A percentile compares a stretch with the other conserved stretches of the same genome.
Evolutionary conservation across 2,797 vertebrate species (phyloP).

Genomic region (Mastacembelus armatus): DNA sequence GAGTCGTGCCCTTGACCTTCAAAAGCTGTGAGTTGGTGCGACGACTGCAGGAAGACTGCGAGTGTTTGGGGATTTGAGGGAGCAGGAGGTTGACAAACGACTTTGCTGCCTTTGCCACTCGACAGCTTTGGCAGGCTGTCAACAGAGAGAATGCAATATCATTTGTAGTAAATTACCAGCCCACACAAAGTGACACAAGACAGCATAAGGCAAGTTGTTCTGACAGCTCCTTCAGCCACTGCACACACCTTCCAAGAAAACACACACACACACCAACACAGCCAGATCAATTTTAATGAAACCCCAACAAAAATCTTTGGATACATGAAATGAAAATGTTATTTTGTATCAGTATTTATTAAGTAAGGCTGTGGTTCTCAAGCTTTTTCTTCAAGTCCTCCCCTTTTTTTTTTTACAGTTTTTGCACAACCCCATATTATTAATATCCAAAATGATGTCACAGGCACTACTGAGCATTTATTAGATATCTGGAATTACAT

Average conservation of each 20-base stretch:
- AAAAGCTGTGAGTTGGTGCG: conserved; percentile 11
- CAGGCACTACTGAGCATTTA: too few species aligned
- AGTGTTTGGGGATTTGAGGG: conserved; percentile 39
- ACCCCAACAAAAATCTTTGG: background rate
- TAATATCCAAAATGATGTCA: too few species aligned
- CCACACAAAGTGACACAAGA: conserved; percentile 63
- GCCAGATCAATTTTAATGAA: background rate
- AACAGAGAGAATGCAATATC: conserved; percentile 62
- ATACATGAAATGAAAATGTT: background rate
- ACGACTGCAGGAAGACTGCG: conserved; percentile 22
- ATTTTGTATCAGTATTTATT: too few species aligned
- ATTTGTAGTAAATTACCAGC: conserved; percentile 71
- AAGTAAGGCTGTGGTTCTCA: too few species aligned
- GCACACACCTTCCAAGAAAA: conserved; percentile 32
- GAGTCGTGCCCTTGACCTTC: conserved; percentile 66
- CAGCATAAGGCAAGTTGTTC: conserved; percentile 53
- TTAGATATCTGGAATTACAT: too few species aligned
- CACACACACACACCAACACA: background rate
- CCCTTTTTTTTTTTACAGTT: too few species aligned
- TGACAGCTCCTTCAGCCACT: conserved; percentile 62
- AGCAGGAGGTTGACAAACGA: conserved; percentile 51
- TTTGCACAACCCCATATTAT: too few species aligned
- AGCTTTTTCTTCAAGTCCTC: too few species aligned
- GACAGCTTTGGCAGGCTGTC: conserved; percentile 67
- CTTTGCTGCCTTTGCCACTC: conserved; percentile 56